Evolutionary conservation across 2,113 vertebrate genomes (phyloP).

Genomic region (Setophaga coronata): DNA sequence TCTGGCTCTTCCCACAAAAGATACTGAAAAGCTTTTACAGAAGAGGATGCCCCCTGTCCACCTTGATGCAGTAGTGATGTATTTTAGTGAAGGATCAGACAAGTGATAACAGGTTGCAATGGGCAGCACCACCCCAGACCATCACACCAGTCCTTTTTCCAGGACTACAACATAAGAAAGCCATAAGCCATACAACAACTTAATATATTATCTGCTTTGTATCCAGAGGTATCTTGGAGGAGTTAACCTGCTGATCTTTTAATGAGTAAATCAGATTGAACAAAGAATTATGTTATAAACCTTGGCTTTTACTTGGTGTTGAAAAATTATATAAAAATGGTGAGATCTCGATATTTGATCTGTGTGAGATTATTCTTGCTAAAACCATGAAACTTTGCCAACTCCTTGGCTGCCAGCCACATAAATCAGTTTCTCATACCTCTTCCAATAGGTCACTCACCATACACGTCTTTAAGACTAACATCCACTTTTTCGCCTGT

Average conservation of each 20-base stretch:
- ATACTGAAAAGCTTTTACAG: neutral
- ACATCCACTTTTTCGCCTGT: neutral
- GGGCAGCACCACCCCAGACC: neutral
- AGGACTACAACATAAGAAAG: neutral
- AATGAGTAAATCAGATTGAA: neutral
- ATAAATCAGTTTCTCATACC: constrained; percentile 19
- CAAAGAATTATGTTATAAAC: neutral
- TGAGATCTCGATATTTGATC: constrained; percentile 22
- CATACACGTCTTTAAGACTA: neutral
- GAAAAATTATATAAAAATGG: constrained; percentile 11
- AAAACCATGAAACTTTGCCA: constrained; percentile 13
- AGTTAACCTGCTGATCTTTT: neutral
- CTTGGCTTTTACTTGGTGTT: neutral
- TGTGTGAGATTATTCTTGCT: constrained; percentile 8
- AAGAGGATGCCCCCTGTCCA: neutral
- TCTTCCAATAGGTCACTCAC: neutral
- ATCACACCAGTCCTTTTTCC: neutral
- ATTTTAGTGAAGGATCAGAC: neutral
- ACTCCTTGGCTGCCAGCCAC: constrained; percentile 28
- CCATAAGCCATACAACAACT: neutral
- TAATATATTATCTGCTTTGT: neutral
- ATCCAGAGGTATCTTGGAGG: neutral
- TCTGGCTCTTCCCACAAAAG: neutral
- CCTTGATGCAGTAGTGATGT: neutral
- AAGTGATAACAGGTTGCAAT: neutral